phyloP scores from a whole-genome alignment of 2,113 vertebrate genomes.

The Cheilinus undulatus region DNA sequence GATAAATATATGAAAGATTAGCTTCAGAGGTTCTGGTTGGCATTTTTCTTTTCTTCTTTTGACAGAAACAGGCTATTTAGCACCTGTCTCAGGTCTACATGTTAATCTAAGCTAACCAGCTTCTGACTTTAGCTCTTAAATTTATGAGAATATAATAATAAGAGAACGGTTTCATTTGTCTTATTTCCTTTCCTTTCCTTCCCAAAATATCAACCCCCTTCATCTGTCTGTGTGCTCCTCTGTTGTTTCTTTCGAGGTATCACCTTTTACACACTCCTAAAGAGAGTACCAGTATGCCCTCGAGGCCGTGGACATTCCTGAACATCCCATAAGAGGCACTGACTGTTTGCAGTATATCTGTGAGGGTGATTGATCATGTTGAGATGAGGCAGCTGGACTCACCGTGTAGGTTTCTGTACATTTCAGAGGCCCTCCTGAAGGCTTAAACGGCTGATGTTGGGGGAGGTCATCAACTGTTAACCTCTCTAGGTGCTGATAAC shows the following conservation, averaged over 20 bases:
- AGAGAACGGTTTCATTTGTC: no score
- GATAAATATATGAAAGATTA: no score
- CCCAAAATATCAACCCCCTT: not conserved
- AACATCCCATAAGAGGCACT: not conserved
- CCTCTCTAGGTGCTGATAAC: conserved; percentile 19
- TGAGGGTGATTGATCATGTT: not conserved
- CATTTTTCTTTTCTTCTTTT: not conserved
- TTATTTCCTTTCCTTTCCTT: no score
- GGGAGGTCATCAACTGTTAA: conserved; percentile 12
- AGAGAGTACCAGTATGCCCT: not conserved
- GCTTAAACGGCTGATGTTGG: conserved; percentile 4
- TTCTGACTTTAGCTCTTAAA: not conserved
- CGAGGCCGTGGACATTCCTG: not conserved
- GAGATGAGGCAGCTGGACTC: conserved; percentile 15
- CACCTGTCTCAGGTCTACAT: not conserved
- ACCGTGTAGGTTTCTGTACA: not conserved
- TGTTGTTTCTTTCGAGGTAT: not conserved
- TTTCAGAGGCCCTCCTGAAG: not conserved
- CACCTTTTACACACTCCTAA: not conserved
- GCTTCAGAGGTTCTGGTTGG: not conserved
- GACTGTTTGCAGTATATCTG: not conserved
- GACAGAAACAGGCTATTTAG: no score
- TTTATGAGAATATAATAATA: no score
- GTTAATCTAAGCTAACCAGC: not conserved
- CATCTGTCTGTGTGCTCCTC: not conserved